These are phyloP conservation scores for Anthopleura sola DNA, from an alignment of 64 coral and sea anemone genomes.

Conservation along the genomic window DNA sequence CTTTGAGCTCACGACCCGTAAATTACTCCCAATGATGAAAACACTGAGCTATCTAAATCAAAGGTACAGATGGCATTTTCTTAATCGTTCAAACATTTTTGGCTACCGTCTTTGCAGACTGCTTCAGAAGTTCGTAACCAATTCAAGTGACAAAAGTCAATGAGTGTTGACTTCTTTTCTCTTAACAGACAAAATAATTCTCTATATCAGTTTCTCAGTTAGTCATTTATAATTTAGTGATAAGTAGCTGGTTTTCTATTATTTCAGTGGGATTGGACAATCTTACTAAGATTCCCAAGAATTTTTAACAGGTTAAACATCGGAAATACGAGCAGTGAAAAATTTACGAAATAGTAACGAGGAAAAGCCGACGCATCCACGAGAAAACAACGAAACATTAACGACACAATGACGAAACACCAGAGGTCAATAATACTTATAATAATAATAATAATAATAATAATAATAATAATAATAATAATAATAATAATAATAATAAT, in stretches of 20 bases:
- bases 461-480: too few relatives aligned
- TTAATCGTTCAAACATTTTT: too few relatives aligned
- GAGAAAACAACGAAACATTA: not conserved
- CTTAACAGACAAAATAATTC: not conserved
- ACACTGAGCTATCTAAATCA: not conserved
- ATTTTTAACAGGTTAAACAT: not conserved
- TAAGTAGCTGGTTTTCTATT: not conserved
- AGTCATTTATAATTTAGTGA: not conserved
- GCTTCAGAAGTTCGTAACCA: too few relatives aligned
- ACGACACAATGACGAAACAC: not conserved
- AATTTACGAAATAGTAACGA: not conserved
- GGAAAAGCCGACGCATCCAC: not conserved
- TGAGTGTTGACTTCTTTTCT: not conserved
- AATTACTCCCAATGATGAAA: not conserved
- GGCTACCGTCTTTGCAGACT: too few relatives aligned
- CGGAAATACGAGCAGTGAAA: not conserved
- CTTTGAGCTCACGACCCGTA: not conserved
- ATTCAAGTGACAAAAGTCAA: not conserved
- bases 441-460: too few relatives aligned
- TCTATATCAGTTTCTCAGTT: not conserved
- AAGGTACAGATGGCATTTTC: too few relatives aligned
- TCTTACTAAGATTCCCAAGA: not conserved
- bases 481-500: too few relatives aligned
- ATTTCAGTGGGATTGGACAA: not conserved
- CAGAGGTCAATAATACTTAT: not conserved